Percentiles rank a stretch among this genome's conserved stretches.
These are phyloP conservation scores for Hydra vulgaris DNA, from an alignment of 30 jellyfish, hydroid and myxozoan species.

Conservation along the genomic window DNA sequence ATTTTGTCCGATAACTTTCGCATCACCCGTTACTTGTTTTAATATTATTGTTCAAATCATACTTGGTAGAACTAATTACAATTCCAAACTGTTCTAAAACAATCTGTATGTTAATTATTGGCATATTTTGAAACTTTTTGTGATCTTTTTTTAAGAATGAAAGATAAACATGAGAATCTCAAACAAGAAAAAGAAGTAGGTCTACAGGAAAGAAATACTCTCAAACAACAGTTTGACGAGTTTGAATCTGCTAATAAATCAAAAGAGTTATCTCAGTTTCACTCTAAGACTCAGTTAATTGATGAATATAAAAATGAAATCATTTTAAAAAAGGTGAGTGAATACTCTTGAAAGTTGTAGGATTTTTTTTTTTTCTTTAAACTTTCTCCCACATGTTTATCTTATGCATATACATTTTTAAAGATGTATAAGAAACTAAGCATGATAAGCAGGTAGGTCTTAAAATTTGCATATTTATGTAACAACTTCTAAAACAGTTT, in stretches of 20 bases:
- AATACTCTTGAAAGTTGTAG: neutral
- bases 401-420: too few species aligned
- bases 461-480: too few species aligned
- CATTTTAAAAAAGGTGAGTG: slow-evolving; percentile 40
- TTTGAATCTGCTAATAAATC: slow-evolving; percentile 62
- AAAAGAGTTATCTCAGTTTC: slow-evolving; percentile 14
- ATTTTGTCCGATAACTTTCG: too few species aligned
- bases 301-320: slow-evolving; percentile 60
- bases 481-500: too few species aligned
- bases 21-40: too few species aligned
- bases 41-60: too few species aligned
- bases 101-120: neutral
- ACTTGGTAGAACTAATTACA: too few species aligned
- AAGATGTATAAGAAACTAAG: too few species aligned
- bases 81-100: neutral
- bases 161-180: slow-evolving; percentile 26
- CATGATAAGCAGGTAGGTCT: too few species aligned
- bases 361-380: too few species aligned
- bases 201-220: slow-evolving; percentile 52
- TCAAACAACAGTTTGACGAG: slow-evolving; percentile 57
- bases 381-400: too few species aligned
- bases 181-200: slow-evolving; percentile 40
- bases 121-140: neutral
- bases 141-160: slow-evolving; percentile 31
- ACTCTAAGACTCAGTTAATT: slow-evolving; percentile 45